phyloP scores from a whole-genome alignment of 2,797 vertebrate species.

The Liasis olivaceus region DNA sequence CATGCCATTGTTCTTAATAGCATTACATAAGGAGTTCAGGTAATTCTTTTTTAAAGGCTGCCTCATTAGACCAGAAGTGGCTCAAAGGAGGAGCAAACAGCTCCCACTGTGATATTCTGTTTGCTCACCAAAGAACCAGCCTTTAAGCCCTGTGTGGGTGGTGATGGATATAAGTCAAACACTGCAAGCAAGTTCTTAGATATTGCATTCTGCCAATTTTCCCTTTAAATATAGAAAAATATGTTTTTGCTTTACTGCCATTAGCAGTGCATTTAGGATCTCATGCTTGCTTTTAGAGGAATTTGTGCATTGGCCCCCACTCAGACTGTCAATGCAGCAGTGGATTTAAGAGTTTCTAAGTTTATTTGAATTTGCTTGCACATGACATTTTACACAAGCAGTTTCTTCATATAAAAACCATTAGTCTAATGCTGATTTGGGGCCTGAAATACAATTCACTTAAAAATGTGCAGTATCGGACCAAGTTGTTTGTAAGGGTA shows the following conservation, averaged over 20 bases:
- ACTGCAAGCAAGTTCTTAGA: slow-evolving; percentile 46
- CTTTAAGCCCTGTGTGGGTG: slow-evolving; percentile 56
- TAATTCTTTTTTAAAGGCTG: background rate
- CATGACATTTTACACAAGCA: background rate
- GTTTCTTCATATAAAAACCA: background rate
- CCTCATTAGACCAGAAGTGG: background rate
- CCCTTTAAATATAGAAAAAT: slow-evolving; percentile 44
- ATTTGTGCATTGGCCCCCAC: background rate
- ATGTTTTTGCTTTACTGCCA: slow-evolving; percentile 27
- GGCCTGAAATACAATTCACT: background rate
- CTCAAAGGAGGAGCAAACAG: slow-evolving; percentile 34
- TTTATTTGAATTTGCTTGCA: background rate
- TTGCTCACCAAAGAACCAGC: slow-evolving; percentile 54
- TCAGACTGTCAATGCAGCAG: background rate
- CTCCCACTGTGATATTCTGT: slow-evolving; percentile 50
- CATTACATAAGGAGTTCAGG: slow-evolving; percentile 14
- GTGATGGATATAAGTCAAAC: slow-evolving; percentile 52
- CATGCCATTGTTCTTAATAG: slow-evolving; percentile 21
- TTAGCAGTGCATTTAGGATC: background rate
- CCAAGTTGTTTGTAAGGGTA: background rate
- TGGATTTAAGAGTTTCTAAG: background rate
- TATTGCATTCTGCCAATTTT: slow-evolving; percentile 42
- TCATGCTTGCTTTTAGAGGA: background rate
- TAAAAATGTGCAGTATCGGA: background rate
- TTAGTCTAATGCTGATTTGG: background rate